phyloP scores from a whole-genome alignment of 2,888 invertebrate genomes.

The Hipparchia semele region DNA sequence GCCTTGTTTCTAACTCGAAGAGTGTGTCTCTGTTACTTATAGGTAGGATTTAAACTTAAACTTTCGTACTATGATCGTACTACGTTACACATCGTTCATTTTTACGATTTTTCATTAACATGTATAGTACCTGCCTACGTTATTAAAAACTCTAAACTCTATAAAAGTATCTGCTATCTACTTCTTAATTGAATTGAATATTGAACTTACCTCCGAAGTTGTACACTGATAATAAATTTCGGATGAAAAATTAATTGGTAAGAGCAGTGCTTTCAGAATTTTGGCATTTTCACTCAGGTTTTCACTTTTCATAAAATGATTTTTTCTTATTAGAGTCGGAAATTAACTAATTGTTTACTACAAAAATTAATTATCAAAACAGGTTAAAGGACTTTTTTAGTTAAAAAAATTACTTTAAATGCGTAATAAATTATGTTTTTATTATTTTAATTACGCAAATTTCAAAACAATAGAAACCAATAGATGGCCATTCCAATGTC shows the following conservation, averaged over 20 bases:
- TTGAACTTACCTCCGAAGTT: neutral
- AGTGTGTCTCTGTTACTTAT: neutral
- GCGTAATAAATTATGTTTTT: too few relatives aligned
- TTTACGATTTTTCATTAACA: too few relatives aligned
- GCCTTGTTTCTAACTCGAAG: neutral
- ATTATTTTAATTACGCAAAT: too few relatives aligned
- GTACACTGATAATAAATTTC: neutral
- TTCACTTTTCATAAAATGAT: neutral
- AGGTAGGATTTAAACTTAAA: neutral
- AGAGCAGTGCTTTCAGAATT: constrained; percentile 2
- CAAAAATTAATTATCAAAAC: neutral
- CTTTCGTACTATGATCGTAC: neutral
- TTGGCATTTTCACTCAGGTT: constrained; percentile 26
- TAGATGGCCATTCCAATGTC: too few relatives aligned
- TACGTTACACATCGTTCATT: too few relatives aligned
- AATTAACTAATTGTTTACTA: neutral
- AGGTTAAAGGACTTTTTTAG: neutral
- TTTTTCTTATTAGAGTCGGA: neutral
- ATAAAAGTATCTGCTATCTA: too few relatives aligned
- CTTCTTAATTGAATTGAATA: neutral
- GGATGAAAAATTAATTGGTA: neutral
- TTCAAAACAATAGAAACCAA: too few relatives aligned
- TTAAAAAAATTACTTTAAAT: too few relatives aligned
- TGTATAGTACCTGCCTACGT: neutral
- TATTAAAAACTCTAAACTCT: neutral